phyloP scores from a whole-genome alignment of 2,797 vertebrate genomes.

The Hydrocynus forskahlii region DNA sequence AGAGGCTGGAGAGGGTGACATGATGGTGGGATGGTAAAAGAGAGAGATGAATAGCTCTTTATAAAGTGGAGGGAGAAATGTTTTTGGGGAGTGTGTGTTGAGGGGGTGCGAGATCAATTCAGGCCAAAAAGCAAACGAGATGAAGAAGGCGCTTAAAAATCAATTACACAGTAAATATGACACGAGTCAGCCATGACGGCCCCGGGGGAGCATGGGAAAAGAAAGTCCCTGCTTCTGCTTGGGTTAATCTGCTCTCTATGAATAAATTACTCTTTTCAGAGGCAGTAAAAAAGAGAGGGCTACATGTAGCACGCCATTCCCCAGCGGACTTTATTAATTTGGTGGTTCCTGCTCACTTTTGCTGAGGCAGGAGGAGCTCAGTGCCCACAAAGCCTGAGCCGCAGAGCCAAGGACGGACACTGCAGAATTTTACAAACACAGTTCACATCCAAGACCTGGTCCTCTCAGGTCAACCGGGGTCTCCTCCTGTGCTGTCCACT shows the following conservation, averaged over 20 bases:
- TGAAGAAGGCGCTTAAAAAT: conserved; percentile 79
- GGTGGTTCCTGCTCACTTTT: conserved; percentile 38
- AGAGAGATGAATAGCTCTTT: conserved; percentile 37
- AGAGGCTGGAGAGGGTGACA: conserved; percentile 1
- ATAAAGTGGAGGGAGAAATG: conserved; percentile 36
- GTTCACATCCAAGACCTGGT: too few species aligned
- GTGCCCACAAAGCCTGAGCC: neutral
- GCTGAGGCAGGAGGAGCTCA: conserved; percentile 24
- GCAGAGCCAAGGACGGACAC: conserved; percentile 4
- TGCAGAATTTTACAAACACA: neutral
- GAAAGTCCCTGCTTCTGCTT: conserved; percentile 67
- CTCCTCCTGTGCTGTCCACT: too few species aligned
- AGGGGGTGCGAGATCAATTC: conserved; percentile 51
- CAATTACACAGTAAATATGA: conserved; percentile 83
- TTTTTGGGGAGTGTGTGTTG: neutral
- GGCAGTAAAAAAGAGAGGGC: conserved; percentile 49
- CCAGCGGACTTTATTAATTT: conserved; percentile 55
- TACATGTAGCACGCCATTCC: conserved; percentile 65
- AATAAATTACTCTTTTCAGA: conserved; percentile 76
- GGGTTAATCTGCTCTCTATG: conserved; percentile 74
- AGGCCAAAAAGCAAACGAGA: conserved; percentile 52
- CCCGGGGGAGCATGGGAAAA: conserved; percentile 71
- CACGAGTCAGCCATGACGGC: conserved; percentile 74
- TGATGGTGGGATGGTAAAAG: conserved; percentile 32
- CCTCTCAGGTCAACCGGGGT: too few species aligned